Conservation (phyloP, 2,113 vertebrate genomes). For the Eidolon helvum region DNA sequence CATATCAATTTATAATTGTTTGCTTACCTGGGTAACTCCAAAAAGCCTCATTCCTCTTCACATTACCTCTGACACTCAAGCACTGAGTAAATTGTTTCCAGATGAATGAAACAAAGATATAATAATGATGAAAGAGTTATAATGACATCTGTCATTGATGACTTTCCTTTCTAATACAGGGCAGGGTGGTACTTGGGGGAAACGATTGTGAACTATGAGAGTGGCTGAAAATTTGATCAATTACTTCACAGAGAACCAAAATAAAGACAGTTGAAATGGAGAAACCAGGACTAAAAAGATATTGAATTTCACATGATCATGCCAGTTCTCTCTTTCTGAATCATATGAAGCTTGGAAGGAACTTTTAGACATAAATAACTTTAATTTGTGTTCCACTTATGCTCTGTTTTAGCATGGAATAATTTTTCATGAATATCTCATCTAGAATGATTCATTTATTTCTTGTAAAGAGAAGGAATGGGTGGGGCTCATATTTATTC, state of each 20-base stretch:
- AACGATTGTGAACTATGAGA: background rate
- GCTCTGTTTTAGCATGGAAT: background rate
- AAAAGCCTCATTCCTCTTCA: background rate
- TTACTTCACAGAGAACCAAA: background rate
- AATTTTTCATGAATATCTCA: background rate
- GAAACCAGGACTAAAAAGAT: background rate
- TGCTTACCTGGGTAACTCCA: background rate
- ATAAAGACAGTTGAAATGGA: background rate
- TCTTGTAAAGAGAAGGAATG: background rate
- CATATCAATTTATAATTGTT: background rate
- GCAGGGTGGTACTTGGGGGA: background rate
- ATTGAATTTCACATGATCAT: background rate
- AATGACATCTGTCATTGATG: background rate
- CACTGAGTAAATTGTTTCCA: background rate
- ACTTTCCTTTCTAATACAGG: background rate
- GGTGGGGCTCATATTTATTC: background rate
- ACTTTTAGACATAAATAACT: slow-evolving; percentile 34
- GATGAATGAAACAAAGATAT: background rate
- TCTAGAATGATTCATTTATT: slow-evolving; percentile 20
- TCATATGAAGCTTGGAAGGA: background rate
- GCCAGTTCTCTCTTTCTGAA: slow-evolving; percentile 18
- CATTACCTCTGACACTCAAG: background rate
- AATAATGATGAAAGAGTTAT: background rate
- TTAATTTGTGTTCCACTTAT: slow-evolving; percentile 13
- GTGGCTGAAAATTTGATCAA: background rate